Base-by-base conservation (phyloP, 2,797 vertebrate species). In the Schizothorax lantsangensis region DNA sequence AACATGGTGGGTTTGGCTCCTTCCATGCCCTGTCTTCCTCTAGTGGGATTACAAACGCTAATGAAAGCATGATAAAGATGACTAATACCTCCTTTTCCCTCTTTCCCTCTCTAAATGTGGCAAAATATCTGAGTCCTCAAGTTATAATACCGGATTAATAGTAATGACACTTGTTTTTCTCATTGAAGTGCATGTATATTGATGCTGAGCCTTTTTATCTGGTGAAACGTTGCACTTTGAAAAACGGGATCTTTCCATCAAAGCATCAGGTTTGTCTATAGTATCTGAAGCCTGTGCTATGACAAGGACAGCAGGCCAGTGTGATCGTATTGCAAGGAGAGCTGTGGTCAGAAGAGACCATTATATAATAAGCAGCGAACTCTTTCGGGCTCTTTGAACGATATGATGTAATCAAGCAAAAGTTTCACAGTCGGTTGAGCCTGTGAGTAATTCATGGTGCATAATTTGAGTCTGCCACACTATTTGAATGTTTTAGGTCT, bases 111-210 rank as follows among this genome's bases (percentile, higher is more conserved):
- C 33, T 84, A 59, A 84, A 78, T 86, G 69, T 8, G 1, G 36
- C 45, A 75, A 79, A 77, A 86, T 74, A 86, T 84, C 88, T 43
- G 75, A 79, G 72, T 86, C 81, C 84, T 86, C 85, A 75, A 77
- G 82, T 84, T 69, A 84, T 86, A 75, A 81, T 80, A 72, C 69
- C 8, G 71, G 88, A 84, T 88, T 86, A 84, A 81, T 57, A 36
- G 49, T 81, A 84, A 74, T 79, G 81, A 84, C 77, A 84, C 82
- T 74, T 43, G 47, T 83, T 69, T 73, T 73, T 79, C 57, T 66
- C 84, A 84, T 33, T 73, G 74, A 69, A 84, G 36, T 4, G 54
- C 33, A 49, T 40, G 36, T 73, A 68, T 64, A 79, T 59, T 52
- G 54, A 68, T 86, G 74, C 36, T 59, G 43, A 71, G 64, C 49